phyloP scores from a whole-genome alignment of 2,113 vertebrate species.

The Eurystomus gularis region DNA sequence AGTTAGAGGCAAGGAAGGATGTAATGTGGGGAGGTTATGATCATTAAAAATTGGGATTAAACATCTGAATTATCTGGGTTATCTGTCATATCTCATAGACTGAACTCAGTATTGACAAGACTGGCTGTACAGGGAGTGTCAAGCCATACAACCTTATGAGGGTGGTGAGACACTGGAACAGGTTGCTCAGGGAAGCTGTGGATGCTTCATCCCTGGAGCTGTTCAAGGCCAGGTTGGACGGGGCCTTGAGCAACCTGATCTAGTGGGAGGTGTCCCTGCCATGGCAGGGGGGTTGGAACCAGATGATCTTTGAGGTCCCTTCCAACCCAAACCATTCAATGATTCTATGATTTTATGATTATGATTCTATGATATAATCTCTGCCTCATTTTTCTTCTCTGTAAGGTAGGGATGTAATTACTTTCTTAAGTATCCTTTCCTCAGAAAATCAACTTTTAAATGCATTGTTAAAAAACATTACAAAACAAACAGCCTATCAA shows the following conservation, averaged over 20 bases:
- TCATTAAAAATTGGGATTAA: neutral
- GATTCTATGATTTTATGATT: too few species aligned
- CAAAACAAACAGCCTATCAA: neutral
- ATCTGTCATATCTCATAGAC: neutral
- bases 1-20: neutral
- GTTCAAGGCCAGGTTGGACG: too few species aligned
- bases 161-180: too few species aligned
- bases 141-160: neutral
- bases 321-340: too few species aligned
- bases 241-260: too few species aligned
- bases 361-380: neutral
- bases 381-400: neutral
- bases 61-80: neutral
- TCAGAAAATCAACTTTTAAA: neutral
- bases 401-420: neutral
- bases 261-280: too few species aligned
- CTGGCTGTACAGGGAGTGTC: fast-evolving
- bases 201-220: too few species aligned
- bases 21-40: neutral
- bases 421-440: neutral
- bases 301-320: too few species aligned
- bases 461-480: neutral
- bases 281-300: too few species aligned
- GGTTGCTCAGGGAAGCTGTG: too few species aligned
- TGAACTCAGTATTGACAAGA: neutral